A percentile compares a stretch with the other conserved stretches of the same genome.
These are phyloP conservation scores for Plemyria rubiginata DNA, from an alignment of 2,888 invertebrate genomes.

Conservation along the genomic window DNA sequence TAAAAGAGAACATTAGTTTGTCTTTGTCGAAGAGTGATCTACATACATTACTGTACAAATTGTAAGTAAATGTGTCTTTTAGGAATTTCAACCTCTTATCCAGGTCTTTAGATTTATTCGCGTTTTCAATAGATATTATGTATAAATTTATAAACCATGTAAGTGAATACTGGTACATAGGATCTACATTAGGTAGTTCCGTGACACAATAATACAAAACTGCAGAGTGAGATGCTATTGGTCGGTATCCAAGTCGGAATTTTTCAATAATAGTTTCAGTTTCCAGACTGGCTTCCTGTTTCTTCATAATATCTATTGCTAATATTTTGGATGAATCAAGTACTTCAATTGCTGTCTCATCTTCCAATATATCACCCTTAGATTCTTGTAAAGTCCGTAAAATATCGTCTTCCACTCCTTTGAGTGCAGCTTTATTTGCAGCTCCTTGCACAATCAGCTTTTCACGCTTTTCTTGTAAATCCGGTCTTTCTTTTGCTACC, in stretches of 20 bases:
- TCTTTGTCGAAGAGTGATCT: conserved; percentile 94
- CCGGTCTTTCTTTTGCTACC: conserved; percentile 93
- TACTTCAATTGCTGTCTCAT: conserved; percentile 94
- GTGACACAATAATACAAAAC: conserved; percentile 93
- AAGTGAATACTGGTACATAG: conserved; percentile 95
- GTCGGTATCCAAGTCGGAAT: conserved; percentile 89
- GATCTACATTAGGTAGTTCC: conserved; percentile 93
- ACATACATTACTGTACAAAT: conserved; percentile 92
- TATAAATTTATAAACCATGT: conserved; percentile 95
- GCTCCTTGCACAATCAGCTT: conserved; percentile 91
- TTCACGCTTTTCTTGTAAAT: conserved; percentile 92
- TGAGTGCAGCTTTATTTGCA: conserved; percentile 91
- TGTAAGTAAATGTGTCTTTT: conserved; percentile 91
- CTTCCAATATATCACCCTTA: conserved; percentile 95
- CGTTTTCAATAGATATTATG: conserved; percentile 90
- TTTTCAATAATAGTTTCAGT: conserved; percentile 91
- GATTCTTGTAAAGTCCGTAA: conserved; percentile 92
- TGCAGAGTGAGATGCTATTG: conserved; percentile 92
- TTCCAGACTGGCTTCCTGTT: conserved; percentile 91
- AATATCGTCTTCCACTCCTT: conserved; percentile 95
- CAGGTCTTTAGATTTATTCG: conserved; percentile 89
- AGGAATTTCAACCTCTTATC: conserved; percentile 89
- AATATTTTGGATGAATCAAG: conserved; percentile 93
- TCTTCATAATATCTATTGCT: conserved; percentile 92
- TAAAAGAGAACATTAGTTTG: conserved; percentile 92